A percentile compares a stretch with the other conserved stretches of the same genome.
phyloP scores from a whole-genome alignment of 2,113 vertebrate genomes.

The Phoxinus phoxinus region DNA sequence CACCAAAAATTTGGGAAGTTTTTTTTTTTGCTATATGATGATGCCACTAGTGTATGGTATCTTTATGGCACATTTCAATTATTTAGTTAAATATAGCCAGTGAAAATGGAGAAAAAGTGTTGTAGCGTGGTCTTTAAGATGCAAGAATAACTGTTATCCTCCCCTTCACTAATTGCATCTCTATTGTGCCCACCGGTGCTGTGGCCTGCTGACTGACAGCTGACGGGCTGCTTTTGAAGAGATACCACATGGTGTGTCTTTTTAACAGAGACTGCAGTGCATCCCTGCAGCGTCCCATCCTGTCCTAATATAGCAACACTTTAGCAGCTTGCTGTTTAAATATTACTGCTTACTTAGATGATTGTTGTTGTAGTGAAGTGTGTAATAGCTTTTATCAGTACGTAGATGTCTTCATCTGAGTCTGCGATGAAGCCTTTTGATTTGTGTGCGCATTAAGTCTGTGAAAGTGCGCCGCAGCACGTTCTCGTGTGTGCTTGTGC shows the following conservation, averaged over 20 bases:
- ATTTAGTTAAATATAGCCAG: not conserved
- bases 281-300: slow-evolving; percentile 41
- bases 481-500: slow-evolving; percentile 22
- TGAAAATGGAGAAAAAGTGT: slow-evolving; percentile 33
- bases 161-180: slow-evolving; percentile 71
- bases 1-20: too few species aligned
- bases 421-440: slow-evolving; percentile 19
- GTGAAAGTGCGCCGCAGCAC: slow-evolving; percentile 32
- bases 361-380: slow-evolving; percentile 29
- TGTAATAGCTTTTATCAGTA: slow-evolving; percentile 1
- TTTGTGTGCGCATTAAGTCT: not conserved
- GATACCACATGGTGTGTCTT: slow-evolving; percentile 71
- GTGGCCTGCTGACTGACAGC: slow-evolving; percentile 75
- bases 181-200: slow-evolving; percentile 71
- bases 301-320: not conserved
- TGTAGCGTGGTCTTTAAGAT: slow-evolving; percentile 26
- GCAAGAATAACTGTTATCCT: slow-evolving; percentile 20
- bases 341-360: slow-evolving; percentile 34
- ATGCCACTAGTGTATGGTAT: not conserved
- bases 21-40: not conserved
- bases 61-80: not conserved
- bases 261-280: slow-evolving; percentile 66
- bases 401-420: slow-evolving; percentile 52
- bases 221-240: slow-evolving; percentile 68
- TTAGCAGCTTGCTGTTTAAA: not conserved